A percentile compares a stretch with the other conserved stretches of the same genome.
phyloP scores from a whole-genome alignment of 2,113 vertebrate genomes.

The Brachypteracias leptosomus region DNA sequence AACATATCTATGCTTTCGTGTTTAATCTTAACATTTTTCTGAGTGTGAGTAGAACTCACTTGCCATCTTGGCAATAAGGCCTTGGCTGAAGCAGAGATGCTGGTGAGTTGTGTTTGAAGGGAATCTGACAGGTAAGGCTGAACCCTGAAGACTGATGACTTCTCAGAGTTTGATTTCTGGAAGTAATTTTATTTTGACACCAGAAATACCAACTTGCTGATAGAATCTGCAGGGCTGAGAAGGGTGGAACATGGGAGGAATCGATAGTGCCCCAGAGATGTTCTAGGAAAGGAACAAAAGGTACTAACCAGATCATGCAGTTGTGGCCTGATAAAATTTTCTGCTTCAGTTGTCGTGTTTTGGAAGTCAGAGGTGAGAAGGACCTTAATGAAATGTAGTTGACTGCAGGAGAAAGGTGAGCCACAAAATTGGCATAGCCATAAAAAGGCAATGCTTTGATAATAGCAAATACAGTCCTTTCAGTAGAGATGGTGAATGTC shows the following conservation, averaged over 20 bases:
- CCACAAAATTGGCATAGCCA: neutral
- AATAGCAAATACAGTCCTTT: neutral
- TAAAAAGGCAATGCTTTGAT: neutral
- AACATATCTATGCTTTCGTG: neutral
- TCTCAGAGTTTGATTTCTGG: neutral
- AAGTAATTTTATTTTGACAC: neutral
- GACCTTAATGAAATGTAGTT: neutral
- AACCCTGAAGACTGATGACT: neutral
- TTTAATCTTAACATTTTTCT: neutral
- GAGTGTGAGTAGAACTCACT: neutral
- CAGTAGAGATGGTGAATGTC: neutral
- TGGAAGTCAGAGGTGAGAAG: neutral
- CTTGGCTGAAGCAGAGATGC: neutral
- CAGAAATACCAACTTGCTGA: neutral
- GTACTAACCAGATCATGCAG: neutral
- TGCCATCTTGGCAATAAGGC: neutral
- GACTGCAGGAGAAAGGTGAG: neutral
- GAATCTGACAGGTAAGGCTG: neutral
- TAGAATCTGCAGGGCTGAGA: neutral
- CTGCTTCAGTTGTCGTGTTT: neutral
- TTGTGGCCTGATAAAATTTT: neutral
- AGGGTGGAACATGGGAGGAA: neutral
- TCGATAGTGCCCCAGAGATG: neutral
- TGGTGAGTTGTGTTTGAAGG: neutral
- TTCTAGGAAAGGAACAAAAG: neutral